Base-by-base conservation (phyloP, 2,888 invertebrate genomes). In the Leucoma salicis region DNA sequence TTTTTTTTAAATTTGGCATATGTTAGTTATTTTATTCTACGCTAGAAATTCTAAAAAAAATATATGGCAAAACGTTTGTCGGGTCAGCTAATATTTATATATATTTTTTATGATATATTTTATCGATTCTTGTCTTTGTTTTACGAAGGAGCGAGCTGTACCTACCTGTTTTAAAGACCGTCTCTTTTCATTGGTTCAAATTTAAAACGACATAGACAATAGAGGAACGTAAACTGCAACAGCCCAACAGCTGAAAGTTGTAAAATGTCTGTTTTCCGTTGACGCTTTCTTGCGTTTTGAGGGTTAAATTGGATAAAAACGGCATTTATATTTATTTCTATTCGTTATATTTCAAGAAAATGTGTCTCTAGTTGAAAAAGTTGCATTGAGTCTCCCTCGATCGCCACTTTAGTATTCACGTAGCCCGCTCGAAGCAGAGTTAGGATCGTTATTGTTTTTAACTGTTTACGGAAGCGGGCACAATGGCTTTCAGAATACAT, bases 401-500 rank as follows among this genome's bases (percentile, higher is more conserved):
- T 64, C 68, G 70, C 67, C 69, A 61, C 67, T 57, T 57, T 61
- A 70, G 58, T 60, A 59, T 60, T 67, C 54, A 64, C 63, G 52
- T 58, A 66, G 63, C 57, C 52, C 64, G 63, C 66, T 62, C 58
- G 60, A 53, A 53, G 49, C 56, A 61, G 61, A 67, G 70, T 65
- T 71, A 2, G 8, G 21, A 8, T 21, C 21, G 21, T 21, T 21
- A 21, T 73, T 56, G 54, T 66, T 70, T 53, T 66, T 65, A 74
- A 68, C 62, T 83, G 79, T 85, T 80, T 82, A 82, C 82, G 78
- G 78, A 81, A 75, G 67, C 73, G 57, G 65, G 66, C 57, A 73
- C 76, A 82, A 95, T 95, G 95, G 94, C 94, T 81, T 93, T 95
- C 80, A 91, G 93, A 82, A 93, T 95, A 71, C 93, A 93, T 81